phyloP scores from a whole-genome alignment of 1,140 invertebrate genomes.

The Vanessa atalanta region DNA sequence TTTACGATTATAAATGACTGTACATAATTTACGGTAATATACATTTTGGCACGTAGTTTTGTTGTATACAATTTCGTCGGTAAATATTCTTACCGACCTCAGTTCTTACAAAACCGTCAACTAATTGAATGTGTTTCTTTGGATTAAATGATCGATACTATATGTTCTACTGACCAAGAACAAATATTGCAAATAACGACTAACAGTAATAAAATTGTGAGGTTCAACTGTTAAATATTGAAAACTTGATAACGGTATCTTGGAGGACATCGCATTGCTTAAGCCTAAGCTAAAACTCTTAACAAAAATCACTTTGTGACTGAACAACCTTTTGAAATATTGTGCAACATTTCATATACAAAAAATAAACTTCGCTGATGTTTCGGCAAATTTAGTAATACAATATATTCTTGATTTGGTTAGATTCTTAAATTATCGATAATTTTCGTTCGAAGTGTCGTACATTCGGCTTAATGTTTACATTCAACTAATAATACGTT shows the following conservation, averaged over 20 bases:
- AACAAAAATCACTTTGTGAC: slow-evolving; percentile 56
- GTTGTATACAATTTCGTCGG: slow-evolving; percentile 12
- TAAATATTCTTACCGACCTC: slow-evolving; percentile 20
- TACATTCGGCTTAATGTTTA: slow-evolving; percentile 60
- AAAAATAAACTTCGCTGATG: background rate
- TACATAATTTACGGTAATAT: slow-evolving; percentile 46
- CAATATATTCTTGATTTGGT: slow-evolving; percentile 8
- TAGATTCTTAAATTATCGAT: slow-evolving; percentile 32
- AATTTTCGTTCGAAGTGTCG: slow-evolving; percentile 56
- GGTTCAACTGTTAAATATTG: slow-evolving; percentile 25
- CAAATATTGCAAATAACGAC: slow-evolving; percentile 46
- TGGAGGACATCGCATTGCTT: slow-evolving; percentile 22
- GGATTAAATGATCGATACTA: slow-evolving; percentile 45
- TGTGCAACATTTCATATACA: slow-evolving; percentile 30
- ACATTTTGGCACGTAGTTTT: slow-evolving; percentile 59
- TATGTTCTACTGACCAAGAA: slow-evolving; percentile 57
- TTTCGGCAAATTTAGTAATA: slow-evolving; percentile 5
- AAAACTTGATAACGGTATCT: slow-evolving; percentile 23
- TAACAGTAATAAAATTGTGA: slow-evolving; percentile 53
- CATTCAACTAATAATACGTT: slow-evolving; percentile 72
- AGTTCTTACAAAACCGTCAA: slow-evolving; percentile 23
- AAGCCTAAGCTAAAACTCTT: slow-evolving; percentile 31
- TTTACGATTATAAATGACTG: slow-evolving; percentile 23
- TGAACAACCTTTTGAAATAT: slow-evolving; percentile 38
- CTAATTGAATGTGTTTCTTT: slow-evolving; percentile 51